These are phyloP conservation scores for Adelognathus sp. DNA, from an alignment of 2,888 invertebrate genomes.

Conservation along the genomic window DNA sequence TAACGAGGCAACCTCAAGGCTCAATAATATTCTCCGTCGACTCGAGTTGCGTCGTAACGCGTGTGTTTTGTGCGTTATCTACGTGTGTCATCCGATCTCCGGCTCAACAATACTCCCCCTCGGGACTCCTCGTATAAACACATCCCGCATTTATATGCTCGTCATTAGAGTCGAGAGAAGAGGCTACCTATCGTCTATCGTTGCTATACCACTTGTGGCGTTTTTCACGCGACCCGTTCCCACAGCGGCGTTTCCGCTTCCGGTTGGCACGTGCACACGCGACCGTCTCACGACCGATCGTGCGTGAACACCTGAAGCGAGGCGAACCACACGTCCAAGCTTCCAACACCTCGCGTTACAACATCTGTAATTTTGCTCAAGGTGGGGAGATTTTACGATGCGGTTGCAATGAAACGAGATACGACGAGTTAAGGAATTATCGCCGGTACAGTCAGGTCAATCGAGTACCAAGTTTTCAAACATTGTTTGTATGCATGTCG, in stretches of 20 bases:
- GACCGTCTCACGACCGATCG: constrained; percentile 52
- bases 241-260: constrained; percentile 77
- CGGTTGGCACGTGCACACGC: constrained; percentile 72
- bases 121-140: constrained; percentile 47
- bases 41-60: constrained; percentile 61
- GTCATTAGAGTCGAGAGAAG: constrained; percentile 68
- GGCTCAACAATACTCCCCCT: neutral
- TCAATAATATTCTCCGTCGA: constrained; percentile 11
- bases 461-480: no score
- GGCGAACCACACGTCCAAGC: constrained; percentile 33
- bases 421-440: neutral
- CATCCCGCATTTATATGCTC: constrained; percentile 73
- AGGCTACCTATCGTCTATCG: constrained; percentile 1
- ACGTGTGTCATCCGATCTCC: constrained; percentile 68
- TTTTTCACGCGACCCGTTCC: constrained; percentile 68
- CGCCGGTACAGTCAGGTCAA: no score
- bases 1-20: neutral
- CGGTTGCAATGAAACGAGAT: constrained; percentile 10
- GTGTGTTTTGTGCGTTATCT: constrained; percentile 67
- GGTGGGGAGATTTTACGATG: constrained; percentile 13
- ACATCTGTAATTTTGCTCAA: constrained; percentile 60
- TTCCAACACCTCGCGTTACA: constrained; percentile 52
- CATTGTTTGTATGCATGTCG: no score
- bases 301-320: constrained; percentile 61
- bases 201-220: constrained; percentile 66